Base-by-base conservation (phyloP, 2,888 invertebrate species). In the Selenia dentaria region DNA sequence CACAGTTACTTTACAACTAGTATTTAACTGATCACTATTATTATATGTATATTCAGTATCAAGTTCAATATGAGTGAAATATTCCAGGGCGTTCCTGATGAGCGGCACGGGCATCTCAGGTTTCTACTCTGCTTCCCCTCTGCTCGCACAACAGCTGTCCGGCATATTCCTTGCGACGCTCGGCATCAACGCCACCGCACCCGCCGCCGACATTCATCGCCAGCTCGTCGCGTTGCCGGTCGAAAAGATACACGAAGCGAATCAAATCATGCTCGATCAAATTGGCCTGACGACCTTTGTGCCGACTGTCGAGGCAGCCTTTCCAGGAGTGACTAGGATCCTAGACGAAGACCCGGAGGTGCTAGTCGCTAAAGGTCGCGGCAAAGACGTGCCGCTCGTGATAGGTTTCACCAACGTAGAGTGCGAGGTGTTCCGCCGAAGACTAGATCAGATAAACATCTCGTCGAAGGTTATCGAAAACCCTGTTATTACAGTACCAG, bases 321-420 rank as follows among this genome's bases (percentile, higher is more conserved):
- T 73, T 22, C 71, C 76, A 0, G 83, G 79, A 9, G 74, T 86
- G 3, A 80, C 74, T 1, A 54, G 74, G 1, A 70, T 91, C 11
- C 27, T 91, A 6, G 76, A 78, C 12, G 76, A 79, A 6, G 79
- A 83, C 27, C 87, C 91, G 2, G 82, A 82, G 29, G 44, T 57
- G 1, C 49, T 86, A 14, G 16, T 89, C 8, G 60, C 65, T 0
- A 62, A 60, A 13, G 86, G 85, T 1, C 62, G 67, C 8, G 85
- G 82, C 2, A 74, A 67, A 14, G 50, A 81, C 38, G 72, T 84
- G 3, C 83, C 90, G 1, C 64, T 83, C 2, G 46, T 91, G 4
- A 62, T 83, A 0, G 90, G 91, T 0, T 82, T 74, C 52, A 87
- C 87, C 0, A 63, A 64, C 40, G 55, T 57, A 1, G 91, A 91